Conservation (phyloP, 2,888 invertebrate genomes). For the Parasteatoda lunata region DNA sequence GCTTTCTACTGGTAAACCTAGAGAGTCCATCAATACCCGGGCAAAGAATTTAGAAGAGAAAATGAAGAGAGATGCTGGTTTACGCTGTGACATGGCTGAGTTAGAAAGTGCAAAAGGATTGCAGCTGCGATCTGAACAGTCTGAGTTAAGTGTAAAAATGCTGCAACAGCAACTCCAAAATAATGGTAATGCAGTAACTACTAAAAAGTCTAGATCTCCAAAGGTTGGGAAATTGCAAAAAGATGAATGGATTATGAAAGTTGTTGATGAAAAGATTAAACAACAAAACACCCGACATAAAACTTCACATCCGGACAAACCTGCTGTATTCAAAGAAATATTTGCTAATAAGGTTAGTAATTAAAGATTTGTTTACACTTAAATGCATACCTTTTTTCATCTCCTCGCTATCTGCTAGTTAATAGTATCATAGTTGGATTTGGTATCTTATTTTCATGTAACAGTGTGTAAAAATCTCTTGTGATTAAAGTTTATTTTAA, state of each 20-base stretch:
- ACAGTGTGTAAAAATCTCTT: no score
- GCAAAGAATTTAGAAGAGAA: constrained; percentile 86
- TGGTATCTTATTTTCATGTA: no score
- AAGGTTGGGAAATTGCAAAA: constrained; percentile 68
- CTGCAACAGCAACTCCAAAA: constrained; percentile 87
- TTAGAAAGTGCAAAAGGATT: constrained; percentile 80
- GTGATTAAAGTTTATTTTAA: no score
- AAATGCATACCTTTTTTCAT: no score
- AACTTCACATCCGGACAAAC: constrained; percentile 46
- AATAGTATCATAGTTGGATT: no score
- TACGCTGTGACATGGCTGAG: constrained; percentile 81
- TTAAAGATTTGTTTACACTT: neutral
- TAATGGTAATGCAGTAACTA: constrained; percentile 41
- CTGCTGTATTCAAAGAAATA: constrained; percentile 69
- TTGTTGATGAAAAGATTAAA: constrained; percentile 67
- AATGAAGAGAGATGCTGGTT: constrained; percentile 77
- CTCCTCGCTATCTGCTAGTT: no score
- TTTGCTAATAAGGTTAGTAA: constrained; percentile 69
- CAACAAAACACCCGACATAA: constrained; percentile 36
- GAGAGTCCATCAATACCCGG: constrained; percentile 71
- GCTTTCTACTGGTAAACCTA: constrained; percentile 40
- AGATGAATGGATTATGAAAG: constrained; percentile 70
- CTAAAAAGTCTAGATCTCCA: constrained; percentile 61
- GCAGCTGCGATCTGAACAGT: constrained; percentile 85
- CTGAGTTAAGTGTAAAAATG: constrained; percentile 92